phyloP scores from a whole-genome alignment of 2,797 vertebrate species.

The Xiphorhynchus erythropygius region DNA sequence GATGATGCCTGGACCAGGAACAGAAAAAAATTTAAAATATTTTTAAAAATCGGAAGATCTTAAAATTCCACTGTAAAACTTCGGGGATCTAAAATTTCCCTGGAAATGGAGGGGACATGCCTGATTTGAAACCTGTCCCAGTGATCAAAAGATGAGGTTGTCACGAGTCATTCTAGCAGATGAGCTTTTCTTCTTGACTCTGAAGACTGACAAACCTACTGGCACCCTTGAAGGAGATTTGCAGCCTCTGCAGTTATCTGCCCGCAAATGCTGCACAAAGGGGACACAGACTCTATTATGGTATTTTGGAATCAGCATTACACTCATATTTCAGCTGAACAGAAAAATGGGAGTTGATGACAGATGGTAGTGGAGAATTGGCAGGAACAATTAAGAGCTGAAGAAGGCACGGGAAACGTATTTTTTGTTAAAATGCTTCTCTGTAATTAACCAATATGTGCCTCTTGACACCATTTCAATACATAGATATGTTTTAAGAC shows the following conservation, averaged over 20 bases:
- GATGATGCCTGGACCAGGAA: background rate
- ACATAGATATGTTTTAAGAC: slow-evolving; percentile 12
- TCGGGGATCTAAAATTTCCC: background rate
- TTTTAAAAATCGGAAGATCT: background rate
- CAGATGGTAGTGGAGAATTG: slow-evolving; percentile 59
- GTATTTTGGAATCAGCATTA: slow-evolving; percentile 41
- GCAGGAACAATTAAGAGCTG: slow-evolving; percentile 47
- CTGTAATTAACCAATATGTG: slow-evolving; percentile 43
- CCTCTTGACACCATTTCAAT: slow-evolving; percentile 31
- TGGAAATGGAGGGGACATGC: background rate
- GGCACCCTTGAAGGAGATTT: slow-evolving; percentile 35
- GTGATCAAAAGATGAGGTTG: slow-evolving; percentile 25
- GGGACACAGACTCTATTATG: slow-evolving; percentile 39
- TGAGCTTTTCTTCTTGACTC: slow-evolving; percentile 33
- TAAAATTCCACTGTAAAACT: background rate
- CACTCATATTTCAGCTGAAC: slow-evolving; percentile 41
- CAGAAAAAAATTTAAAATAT: background rate
- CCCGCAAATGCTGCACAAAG: slow-evolving; percentile 8
- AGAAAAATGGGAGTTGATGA: slow-evolving; percentile 48
- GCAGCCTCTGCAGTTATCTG: slow-evolving; percentile 3
- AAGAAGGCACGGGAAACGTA: slow-evolving; percentile 15
- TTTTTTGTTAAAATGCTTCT: slow-evolving; percentile 42
- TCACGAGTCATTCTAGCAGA: background rate
- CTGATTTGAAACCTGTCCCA: background rate
- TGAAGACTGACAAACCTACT: slow-evolving; percentile 30